These are phyloP conservation scores for Ciona savignyi DNA, from an alignment of 23 tunicate genomes.

Conservation along the genomic window DNA sequence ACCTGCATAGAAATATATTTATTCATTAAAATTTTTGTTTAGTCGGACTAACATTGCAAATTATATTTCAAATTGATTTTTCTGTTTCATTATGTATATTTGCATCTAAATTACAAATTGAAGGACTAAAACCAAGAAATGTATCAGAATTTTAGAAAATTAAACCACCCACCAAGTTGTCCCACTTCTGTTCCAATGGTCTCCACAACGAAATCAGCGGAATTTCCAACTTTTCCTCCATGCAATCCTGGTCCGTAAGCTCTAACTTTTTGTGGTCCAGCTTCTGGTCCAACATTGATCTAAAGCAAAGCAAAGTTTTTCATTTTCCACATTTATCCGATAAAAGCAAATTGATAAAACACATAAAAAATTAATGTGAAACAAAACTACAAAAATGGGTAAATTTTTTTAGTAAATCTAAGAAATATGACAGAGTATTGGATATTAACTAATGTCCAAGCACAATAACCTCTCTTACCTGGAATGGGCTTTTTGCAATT, in stretches of 20 bases:
- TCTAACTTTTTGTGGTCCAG: conserved; percentile 87
- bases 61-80: too few relatives aligned
- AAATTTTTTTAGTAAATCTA: background rate
- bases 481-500: conserved; percentile 90
- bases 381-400: background rate
- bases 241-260: conserved; percentile 98
- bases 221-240: conserved; percentile 78
- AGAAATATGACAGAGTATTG: too few relatives aligned
- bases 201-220: conserved; percentile 99
- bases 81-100: too few relatives aligned
- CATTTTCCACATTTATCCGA: too few relatives aligned
- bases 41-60: too few relatives aligned
- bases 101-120: too few relatives aligned
- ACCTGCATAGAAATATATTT: conserved; percentile 16
- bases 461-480: conserved; percentile 50
- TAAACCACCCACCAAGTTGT: conserved; percentile 83
- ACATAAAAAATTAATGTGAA: background rate
- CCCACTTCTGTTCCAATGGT: conserved; percentile 89
- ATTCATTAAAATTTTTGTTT: background rate
- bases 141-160: too few relatives aligned
- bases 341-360: too few relatives aligned
- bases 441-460: background rate
- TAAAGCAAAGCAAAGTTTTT: too few relatives aligned
- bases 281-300: conserved; percentile 67
- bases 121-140: too few relatives aligned